Evolutionary conservation across 1,140 invertebrate genomes (phyloP), one percentile per base, ranked within the genome.

Genomic region (Neelides sp.): DNA sequence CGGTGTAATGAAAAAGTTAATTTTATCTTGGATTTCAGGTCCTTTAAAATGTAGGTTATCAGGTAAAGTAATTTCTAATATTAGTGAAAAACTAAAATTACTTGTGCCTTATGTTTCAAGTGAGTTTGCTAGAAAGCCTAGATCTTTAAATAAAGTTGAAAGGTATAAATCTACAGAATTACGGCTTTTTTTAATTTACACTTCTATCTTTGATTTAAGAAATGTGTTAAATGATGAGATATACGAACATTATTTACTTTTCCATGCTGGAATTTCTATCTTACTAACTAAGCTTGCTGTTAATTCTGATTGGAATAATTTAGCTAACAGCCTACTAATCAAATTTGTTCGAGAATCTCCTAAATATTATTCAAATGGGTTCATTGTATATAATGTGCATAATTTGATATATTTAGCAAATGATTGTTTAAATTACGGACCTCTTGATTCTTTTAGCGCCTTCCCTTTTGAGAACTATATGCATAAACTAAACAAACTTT

Each of bases 381-480:
- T 42, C 23, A 2, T 47, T 2, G 34, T 42, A 8, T 68, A 70
- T 42, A 69, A 69, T 64, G 61, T 68, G n/a, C 67, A 69, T 58
- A 43, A 39, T 23, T 24, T 55, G 3, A 0, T 41, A 4, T 70
- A 73, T 62, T 50, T 73, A 27, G 43, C 61, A 35, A 54, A 64
- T 51, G 69, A 74, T 63, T 65, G 64, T 19, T 50, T 55, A 58
- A 51, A 57, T 10, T 66, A 63, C 64, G 69, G 68, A 4, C 26
- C 55, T 22, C 50, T 71, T 17, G 66, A 72, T 50, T 57, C 54
- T 22, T 64, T 64, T 48, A 65, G 64, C 42, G 61, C 67, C 19
- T 73, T 72, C 57, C 51, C 54, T 19, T 73, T 71, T 65, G 70
- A 73, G 63, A 71, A 66, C 55, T 65, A 48, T 22, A 19, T 56